Percentiles rank a stretch among this genome's conserved stretches.
phyloP scores from a whole-genome alignment of 2,797 vertebrate species.

The Iguana delicatissima region DNA sequence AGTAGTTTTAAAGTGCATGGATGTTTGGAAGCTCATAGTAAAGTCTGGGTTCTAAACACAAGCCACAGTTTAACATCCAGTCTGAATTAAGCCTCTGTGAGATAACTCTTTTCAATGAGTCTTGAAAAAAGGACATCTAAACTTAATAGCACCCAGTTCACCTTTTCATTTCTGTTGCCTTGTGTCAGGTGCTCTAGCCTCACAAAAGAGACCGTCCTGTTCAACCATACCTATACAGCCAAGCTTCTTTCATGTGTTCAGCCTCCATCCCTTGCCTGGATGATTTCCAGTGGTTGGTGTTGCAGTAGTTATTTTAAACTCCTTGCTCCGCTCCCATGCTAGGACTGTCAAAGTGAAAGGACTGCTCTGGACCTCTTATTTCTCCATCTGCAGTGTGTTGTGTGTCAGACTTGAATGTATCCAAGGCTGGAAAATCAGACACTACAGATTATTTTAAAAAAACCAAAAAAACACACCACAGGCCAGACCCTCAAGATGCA shows the following conservation, averaged over 20 bases:
- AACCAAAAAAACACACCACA: slow-evolving; percentile 22
- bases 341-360: slow-evolving; percentile 31
- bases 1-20: not conserved
- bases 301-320: slow-evolving; percentile 67
- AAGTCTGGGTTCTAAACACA: not conserved
- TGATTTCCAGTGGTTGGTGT: slow-evolving; percentile 55
- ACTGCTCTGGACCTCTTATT: not conserved
- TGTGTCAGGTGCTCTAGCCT: not conserved
- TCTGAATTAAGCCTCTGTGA: not conserved
- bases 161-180: not conserved
- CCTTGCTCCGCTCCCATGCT: slow-evolving; percentile 41
- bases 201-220: slow-evolving; percentile 20
- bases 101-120: no score
- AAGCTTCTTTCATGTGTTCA: slow-evolving; percentile 54
- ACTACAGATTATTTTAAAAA: slow-evolving; percentile 62
- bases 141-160: no score
- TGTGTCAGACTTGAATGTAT: slow-evolving; percentile 50
- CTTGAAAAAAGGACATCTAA: not conserved
- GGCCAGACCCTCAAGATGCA: slow-evolving; percentile 49
- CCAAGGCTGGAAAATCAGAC: slow-evolving; percentile 73
- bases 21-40: not conserved
- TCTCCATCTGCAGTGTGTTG: slow-evolving; percentile 46
- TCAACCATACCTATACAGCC: slow-evolving; percentile 50
- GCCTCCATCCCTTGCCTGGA: slow-evolving; percentile 53
- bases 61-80: not conserved